Percentiles rank a stretch among this genome's conserved stretches.
Conservation (phyloP, 2,888 invertebrate species). For the Phalera bucephala region DNA sequence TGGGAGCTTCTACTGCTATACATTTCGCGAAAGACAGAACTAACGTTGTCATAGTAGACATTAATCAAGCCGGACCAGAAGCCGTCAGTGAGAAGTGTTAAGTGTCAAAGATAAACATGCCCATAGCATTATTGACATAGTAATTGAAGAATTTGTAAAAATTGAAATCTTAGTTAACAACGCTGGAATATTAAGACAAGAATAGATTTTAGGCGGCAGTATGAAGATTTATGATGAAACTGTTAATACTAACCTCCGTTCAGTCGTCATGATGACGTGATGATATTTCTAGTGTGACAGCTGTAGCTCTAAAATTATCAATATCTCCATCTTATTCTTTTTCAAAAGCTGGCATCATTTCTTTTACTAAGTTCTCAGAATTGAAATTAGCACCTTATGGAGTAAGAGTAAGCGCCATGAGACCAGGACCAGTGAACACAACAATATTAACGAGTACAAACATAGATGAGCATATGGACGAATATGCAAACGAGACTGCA, state of each 20-base stretch:
- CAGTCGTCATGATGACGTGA: conserved; percentile 38
- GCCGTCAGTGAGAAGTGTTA: too few species aligned
- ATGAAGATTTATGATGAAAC: conserved; percentile 36
- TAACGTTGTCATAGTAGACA: too few species aligned
- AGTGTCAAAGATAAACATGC: conserved; percentile 41
- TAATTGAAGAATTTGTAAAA: conserved; percentile 37
- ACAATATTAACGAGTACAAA: too few species aligned
- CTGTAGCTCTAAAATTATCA: background rate
- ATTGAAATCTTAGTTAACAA: conserved; percentile 49
- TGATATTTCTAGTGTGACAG: conserved; percentile 41
- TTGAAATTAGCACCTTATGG: conserved; percentile 88
- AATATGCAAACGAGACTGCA: too few species aligned
- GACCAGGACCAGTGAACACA: conserved; percentile 47
- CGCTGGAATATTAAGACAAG: conserved; percentile 31
- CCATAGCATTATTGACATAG: conserved; percentile 31
- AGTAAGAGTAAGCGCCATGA: conserved; percentile 84
- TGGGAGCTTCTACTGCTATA: too few species aligned
- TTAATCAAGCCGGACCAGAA: too few species aligned
- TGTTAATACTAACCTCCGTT: conserved; percentile 43
- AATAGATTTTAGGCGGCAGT: conserved; percentile 21
- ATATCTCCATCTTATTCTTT: conserved; percentile 47
- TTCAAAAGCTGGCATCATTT: conserved; percentile 42
- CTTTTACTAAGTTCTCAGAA: conserved; percentile 39
- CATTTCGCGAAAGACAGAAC: too few species aligned
- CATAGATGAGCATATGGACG: too few species aligned